Conservation (phyloP, 2,888 invertebrate species). For the Oligia fasciuncula region DNA sequence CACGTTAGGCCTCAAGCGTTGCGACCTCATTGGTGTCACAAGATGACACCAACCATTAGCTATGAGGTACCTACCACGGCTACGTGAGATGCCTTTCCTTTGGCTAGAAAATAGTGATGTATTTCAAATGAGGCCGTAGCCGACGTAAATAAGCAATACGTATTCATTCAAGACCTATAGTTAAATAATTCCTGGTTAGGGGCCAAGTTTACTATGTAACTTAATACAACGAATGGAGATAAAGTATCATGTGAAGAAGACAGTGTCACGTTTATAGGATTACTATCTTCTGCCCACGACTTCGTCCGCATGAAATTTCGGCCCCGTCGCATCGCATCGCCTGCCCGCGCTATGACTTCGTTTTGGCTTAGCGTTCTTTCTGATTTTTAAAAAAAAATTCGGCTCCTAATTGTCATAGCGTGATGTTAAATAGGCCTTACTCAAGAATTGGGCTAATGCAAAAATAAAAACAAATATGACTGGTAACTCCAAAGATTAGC, state of each 20-base stretch:
- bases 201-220: conserved; percentile 43
- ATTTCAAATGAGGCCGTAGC: conserved; percentile 31
- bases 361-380: background rate
- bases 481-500: background rate
- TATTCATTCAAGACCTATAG: conserved; percentile 38
- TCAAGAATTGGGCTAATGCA: background rate
- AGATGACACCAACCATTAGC: conserved; percentile 34
- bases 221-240: conserved; percentile 5
- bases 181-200: conserved; percentile 39
- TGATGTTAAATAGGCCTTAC: background rate
- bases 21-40: conserved; percentile 39
- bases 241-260: conserved; percentile 9
- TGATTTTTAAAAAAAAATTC: background rate
- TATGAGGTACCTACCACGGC: background rate
- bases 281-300: background rate
- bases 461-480: background rate
- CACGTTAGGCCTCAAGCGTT: conserved; percentile 17
- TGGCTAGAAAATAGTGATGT: conserved; percentile 41
- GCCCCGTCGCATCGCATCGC: background rate
- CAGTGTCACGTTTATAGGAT: background rate
- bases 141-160: conserved; percentile 44
- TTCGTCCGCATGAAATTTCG: background rate
- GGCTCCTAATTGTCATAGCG: background rate
- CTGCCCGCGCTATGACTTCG: background rate
- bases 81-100: conserved; percentile 23